Base-by-base conservation (phyloP, 1,140 invertebrate genomes). In the Proales similis region DNA sequence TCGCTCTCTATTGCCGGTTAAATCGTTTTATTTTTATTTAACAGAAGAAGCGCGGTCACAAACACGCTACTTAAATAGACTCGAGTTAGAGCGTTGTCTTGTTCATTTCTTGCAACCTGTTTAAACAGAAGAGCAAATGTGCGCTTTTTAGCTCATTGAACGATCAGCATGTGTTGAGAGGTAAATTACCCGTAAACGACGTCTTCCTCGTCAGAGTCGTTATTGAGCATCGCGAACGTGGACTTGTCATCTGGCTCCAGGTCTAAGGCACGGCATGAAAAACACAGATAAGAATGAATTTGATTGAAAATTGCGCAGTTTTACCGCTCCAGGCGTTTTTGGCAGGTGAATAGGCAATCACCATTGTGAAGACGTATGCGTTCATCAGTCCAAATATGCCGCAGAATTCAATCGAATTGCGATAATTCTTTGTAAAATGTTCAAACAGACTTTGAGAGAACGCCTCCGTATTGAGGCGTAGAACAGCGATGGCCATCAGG, bases 201-300 rank as follows among this genome's bases (percentile, higher is more conserved):
- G 5, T 93, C 88, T 67, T 95, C 92, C 78, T 95, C 91, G 72
- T 96, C 92, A 0, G 90, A 93, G 11, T 61, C 57, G 72, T 96
- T 90, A 74, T 95, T 94, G 60, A 97, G 86, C 91, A 96, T 95
- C 9, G 90, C 94, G 74, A 95, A 88, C 5, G 89, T 86, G 43
- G 90, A 90, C 79, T 95, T 95, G 77, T 95, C 91, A 78, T 93
- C 94, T 24, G 90, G 90, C 67, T 87, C 75, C 29, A 77, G 83
- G 75, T 94, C 90, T 89, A 75, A 64, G n/a, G n/a, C n/a, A n/a
- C n/a, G n/a, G n/a, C n/a, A 79, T 77, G 67, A 64, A 64, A 33
- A 29, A 39, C 0, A 46, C 43, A 68, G 70, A 68, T 33, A 12
- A 63, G 43, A 29, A 24, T 43, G 14, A 53, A 26, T 27, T 6